Evolutionary conservation across 2,113 vertebrate genomes (phyloP).

Genomic region (Amblyornis subalaris): DNA sequence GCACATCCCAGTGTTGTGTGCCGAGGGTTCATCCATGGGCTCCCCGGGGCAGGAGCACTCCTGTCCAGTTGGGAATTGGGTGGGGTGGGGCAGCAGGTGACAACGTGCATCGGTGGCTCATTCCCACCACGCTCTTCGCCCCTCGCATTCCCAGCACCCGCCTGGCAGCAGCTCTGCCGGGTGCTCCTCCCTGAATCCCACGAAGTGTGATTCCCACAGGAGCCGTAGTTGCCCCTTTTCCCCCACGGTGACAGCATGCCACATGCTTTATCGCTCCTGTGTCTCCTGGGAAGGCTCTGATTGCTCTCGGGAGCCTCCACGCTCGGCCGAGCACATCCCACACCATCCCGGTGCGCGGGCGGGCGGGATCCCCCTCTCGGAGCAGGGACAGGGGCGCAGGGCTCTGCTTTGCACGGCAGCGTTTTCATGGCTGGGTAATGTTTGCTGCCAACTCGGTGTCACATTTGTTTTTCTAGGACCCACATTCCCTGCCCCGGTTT

Average conservation of each 20-base stretch:
- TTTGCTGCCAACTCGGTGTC: background rate
- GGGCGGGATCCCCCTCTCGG: background rate
- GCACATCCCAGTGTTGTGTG: fast-evolving
- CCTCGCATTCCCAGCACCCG: fast-evolving
- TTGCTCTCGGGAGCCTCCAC: background rate
- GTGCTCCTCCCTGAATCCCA: fast-evolving
- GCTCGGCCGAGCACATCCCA: background rate
- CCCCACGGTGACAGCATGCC: background rate
- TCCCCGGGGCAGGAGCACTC: background rate
- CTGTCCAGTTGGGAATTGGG: fast-evolving
- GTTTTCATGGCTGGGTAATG: fast-evolving
- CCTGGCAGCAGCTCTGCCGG: fast-evolving
- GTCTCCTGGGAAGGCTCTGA: background rate
- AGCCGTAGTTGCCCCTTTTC: background rate
- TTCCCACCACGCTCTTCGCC: fast-evolving
- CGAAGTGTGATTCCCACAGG: background rate
- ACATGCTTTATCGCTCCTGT: background rate
- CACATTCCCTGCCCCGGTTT: background rate
- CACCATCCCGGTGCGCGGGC: fast-evolving
- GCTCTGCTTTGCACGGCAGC: fast-evolving
- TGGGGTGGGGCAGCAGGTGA: background rate
- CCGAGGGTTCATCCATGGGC: background rate
- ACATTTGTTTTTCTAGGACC: background rate
- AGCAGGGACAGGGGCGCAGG: background rate
- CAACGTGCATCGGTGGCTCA: fast-evolving